Evolutionary conservation across 2,888 invertebrate species (phyloP).

Genomic region (Clepsis dumicolana): DNA sequence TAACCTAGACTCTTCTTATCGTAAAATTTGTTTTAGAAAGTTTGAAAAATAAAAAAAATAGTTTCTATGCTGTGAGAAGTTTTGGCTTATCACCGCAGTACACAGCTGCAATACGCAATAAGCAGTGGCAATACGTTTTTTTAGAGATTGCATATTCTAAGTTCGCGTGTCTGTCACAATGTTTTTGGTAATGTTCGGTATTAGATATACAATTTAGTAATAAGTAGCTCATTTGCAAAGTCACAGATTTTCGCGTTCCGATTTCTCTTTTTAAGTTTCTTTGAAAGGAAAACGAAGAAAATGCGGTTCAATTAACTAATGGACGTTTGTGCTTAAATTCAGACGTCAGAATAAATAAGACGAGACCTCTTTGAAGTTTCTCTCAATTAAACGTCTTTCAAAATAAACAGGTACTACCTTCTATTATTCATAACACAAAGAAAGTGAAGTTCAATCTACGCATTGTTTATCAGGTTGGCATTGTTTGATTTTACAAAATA

Average conservation of each 20-base stretch:
- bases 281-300: constrained; percentile 48
- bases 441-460: constrained; percentile 38
- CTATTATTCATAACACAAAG: constrained; percentile 42
- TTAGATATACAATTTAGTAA: no score
- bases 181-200: no score
- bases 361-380: constrained; percentile 43
- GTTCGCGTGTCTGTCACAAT: no score
- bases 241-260: constrained; percentile 44
- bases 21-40: neutral
- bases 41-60: neutral
- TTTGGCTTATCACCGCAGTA: no score
- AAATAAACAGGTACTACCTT: constrained; percentile 38
- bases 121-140: no score
- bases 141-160: no score
- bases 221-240: constrained; percentile 11
- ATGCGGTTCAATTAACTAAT: constrained; percentile 56
- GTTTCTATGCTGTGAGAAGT: no score
- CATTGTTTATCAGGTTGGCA: constrained; percentile 33
- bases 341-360: constrained; percentile 48
- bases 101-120: no score
- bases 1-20: no score
- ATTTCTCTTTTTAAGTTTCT: constrained; percentile 31
- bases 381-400: constrained; percentile 43
- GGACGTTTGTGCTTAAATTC: constrained; percentile 52
- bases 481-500: constrained; percentile 36